phyloP scores from a whole-genome alignment of 2,888 invertebrate species.

The Stomorhina lunata region DNA sequence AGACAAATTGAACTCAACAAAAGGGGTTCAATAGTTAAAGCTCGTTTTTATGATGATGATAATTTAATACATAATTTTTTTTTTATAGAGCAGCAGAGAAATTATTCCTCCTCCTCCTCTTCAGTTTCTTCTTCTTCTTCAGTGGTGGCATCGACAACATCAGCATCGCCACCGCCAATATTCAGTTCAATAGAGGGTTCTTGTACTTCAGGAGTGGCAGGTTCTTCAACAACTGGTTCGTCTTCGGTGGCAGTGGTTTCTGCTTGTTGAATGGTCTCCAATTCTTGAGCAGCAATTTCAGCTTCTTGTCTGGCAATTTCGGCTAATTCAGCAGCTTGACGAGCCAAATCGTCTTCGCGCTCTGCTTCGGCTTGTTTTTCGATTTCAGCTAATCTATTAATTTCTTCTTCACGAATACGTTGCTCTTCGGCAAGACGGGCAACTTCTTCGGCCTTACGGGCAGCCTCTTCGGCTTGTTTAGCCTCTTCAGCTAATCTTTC shows the following conservation, averaged over 20 bases:
- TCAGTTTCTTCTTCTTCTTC: constrained; percentile 70
- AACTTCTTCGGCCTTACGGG: constrained; percentile 80
- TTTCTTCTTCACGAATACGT: constrained; percentile 81
- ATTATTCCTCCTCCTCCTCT: constrained; percentile 49
- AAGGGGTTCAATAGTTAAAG: no score
- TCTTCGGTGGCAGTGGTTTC: constrained; percentile 68
- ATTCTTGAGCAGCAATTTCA: constrained; percentile 83
- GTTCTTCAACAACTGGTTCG: constrained; percentile 78
- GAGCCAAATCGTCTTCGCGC: constrained; percentile 84
- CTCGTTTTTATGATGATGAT: no score
- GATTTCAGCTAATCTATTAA: constrained; percentile 80
- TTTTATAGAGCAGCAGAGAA: no score
- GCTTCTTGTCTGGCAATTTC: constrained; percentile 85
- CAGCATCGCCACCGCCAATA: constrained; percentile 68
- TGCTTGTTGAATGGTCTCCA: constrained; percentile 77
- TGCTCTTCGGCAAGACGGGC: constrained; percentile 80
- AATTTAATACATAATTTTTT: no score
- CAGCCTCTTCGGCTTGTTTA: constrained; percentile 80
- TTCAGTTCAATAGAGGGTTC: constrained; percentile 73
- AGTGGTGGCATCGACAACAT: constrained; percentile 65
- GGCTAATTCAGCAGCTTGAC: constrained; percentile 86
- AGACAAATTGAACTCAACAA: no score
- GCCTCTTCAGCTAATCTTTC: constrained; percentile 80
- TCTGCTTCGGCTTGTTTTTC: constrained; percentile 81
- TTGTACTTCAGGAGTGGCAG: constrained; percentile 77